Percentiles rank a stretch among this genome's conserved stretches.
These are phyloP conservation scores for Falco punctatus DNA, from an alignment of 2,113 vertebrate species.

Conservation along the genomic window DNA sequence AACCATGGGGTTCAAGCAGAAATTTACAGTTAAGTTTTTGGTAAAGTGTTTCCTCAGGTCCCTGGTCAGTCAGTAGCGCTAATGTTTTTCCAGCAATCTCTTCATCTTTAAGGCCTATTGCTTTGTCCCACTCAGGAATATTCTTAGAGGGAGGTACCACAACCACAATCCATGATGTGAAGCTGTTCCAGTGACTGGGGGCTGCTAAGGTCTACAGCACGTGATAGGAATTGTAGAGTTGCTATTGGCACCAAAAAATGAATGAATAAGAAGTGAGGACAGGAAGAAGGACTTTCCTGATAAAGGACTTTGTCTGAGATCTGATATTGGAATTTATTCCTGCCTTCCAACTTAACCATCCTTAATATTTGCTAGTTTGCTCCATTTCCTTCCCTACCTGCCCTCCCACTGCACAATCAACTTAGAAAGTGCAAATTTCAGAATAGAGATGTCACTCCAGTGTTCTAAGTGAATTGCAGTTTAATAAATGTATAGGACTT, in stretches of 20 bases:
- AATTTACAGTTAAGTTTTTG: not conserved
- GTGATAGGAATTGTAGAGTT: not conserved
- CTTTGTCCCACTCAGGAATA: not conserved
- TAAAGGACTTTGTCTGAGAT: not conserved
- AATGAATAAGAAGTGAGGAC: not conserved
- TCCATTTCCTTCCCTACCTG: not conserved
- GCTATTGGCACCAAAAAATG: not conserved
- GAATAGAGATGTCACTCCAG: not conserved
- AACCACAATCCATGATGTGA: not conserved
- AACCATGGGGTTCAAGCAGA: not conserved
- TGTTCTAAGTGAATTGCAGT: not conserved
- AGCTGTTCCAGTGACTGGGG: not conserved
- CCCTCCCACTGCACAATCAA: not conserved
- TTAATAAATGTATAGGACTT: not conserved
- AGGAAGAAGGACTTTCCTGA: not conserved
- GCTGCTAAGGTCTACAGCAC: not conserved
- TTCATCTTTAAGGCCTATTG: not conserved
- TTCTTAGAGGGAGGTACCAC: not conserved
- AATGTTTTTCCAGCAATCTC: not conserved
- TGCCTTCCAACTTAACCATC: not conserved
- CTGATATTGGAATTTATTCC: not conserved
- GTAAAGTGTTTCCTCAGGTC: not conserved
- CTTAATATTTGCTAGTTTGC: not conserved
- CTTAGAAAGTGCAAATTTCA: not conserved
- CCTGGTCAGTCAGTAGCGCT: not conserved